Percentiles rank a stretch among this genome's conserved stretches.
Conservation (phyloP, 2,888 invertebrate genomes). For the Euproctis similis region DNA sequence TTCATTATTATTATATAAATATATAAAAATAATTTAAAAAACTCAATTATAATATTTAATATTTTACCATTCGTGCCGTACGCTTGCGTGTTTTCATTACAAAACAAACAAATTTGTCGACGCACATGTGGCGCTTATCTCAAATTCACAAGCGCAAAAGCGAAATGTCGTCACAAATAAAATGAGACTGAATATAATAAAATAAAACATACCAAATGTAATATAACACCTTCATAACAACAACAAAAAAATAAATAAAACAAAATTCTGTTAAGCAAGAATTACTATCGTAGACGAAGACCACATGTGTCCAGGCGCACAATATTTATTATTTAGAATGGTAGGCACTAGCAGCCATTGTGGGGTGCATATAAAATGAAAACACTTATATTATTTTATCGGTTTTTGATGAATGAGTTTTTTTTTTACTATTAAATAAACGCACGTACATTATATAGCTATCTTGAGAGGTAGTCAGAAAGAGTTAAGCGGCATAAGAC, state of each 20-base stretch:
- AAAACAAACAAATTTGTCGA: slow-evolving; percentile 1
- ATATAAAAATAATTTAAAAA: too few relatives aligned
- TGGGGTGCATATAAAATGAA: slow-evolving; percentile 64
- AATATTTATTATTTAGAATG: slow-evolving; percentile 51
- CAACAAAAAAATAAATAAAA: slow-evolving; percentile 5
- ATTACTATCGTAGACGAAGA: slow-evolving; percentile 20
- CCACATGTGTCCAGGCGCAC: slow-evolving; percentile 53
- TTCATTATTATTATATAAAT: too few relatives aligned
- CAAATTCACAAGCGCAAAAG: background rate
- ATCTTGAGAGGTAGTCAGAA: too few relatives aligned
- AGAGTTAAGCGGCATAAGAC: too few relatives aligned
- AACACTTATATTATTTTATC: slow-evolving; percentile 62
- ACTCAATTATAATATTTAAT: too few relatives aligned
- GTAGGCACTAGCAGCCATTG: slow-evolving; percentile 31
- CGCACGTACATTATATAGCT: too few relatives aligned
- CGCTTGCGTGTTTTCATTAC: slow-evolving; percentile 1
- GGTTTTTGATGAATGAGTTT: slow-evolving; percentile 53
- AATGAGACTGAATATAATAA: slow-evolving; percentile 3
- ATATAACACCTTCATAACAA: slow-evolving; percentile 6
- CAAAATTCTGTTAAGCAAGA: slow-evolving; percentile 10
- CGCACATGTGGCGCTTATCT: slow-evolving; percentile 5
- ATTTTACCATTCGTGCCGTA: too few relatives aligned
- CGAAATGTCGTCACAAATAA: too few relatives aligned
- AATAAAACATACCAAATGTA: slow-evolving; percentile 12
- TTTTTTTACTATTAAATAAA: too few relatives aligned